A percentile compares a stretch with the other conserved stretches of the same genome.
These are phyloP conservation scores for Solea solea DNA, from an alignment of 2,113 vertebrate species.

Conservation along the genomic window DNA sequence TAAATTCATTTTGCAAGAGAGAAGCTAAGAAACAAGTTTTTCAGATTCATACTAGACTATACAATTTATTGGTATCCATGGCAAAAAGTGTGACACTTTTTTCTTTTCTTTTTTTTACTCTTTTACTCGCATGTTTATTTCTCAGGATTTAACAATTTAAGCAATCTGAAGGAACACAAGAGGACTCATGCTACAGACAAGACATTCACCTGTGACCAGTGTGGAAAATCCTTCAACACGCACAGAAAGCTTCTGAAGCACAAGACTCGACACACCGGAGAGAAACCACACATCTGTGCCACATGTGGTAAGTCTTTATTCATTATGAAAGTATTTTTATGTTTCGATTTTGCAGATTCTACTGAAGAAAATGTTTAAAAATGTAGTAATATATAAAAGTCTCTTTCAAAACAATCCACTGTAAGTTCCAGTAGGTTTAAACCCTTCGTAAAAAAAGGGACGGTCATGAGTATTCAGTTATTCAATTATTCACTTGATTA, in stretches of 20 bases:
- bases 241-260: slow-evolving; percentile 94
- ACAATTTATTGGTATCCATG: background rate
- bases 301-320: slow-evolving; percentile 86
- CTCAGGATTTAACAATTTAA: slow-evolving; percentile 95
- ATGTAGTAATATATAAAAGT: too few species aligned
- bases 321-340: too few species aligned
- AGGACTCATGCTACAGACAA: slow-evolving; percentile 93
- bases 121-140: background rate
- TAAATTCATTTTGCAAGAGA: too few species aligned
- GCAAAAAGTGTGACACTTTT: background rate
- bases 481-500: too few species aligned
- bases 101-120: background rate
- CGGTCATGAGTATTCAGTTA: too few species aligned
- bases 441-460: too few species aligned
- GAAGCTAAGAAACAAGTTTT: too few species aligned
- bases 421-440: too few species aligned
- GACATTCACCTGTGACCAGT: slow-evolving; percentile 95
- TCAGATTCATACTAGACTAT: background rate
- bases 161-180: slow-evolving; percentile 97
- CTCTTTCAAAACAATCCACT: too few species aligned
- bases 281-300: slow-evolving; percentile 91
- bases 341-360: background rate
- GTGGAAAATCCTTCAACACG: slow-evolving; percentile 97
- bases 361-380: background rate
- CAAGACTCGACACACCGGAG: slow-evolving; percentile 88